These are phyloP conservation scores for Morpho achilles DNA, from an alignment of 2,888 invertebrate genomes.

Conservation along the genomic window DNA sequence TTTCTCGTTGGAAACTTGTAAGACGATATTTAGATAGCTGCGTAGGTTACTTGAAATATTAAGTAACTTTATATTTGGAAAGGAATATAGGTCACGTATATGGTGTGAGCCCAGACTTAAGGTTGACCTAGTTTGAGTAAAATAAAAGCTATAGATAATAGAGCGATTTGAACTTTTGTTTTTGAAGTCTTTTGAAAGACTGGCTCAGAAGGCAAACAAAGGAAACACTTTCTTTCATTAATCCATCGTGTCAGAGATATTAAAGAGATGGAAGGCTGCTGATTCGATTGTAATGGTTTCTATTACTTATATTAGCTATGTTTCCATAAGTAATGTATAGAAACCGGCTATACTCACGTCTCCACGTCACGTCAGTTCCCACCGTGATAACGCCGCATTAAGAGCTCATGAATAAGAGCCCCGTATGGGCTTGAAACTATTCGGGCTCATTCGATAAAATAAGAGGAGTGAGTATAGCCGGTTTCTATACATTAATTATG, in stretches of 20 bases:
- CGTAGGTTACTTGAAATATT: slow-evolving; percentile 16
- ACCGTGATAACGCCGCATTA: too few relatives aligned
- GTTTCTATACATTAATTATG: too few relatives aligned
- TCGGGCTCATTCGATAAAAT: too few relatives aligned
- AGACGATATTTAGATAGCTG: slow-evolving; percentile 13
- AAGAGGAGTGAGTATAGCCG: too few relatives aligned
- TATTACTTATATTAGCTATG: background rate
- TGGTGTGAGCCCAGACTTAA: slow-evolving; percentile 19
- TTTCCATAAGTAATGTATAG: too few relatives aligned
- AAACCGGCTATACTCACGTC: too few relatives aligned
- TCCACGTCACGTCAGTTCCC: too few relatives aligned
- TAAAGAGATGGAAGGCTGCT: background rate
- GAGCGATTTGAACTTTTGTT: slow-evolving; percentile 20
- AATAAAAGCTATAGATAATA: slow-evolving; percentile 23
- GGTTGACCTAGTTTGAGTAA: slow-evolving; percentile 25
- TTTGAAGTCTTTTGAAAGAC: slow-evolving; percentile 15
- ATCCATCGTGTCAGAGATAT: slow-evolving; percentile 1
- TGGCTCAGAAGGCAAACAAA: slow-evolving; percentile 1
- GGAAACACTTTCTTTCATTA: slow-evolving; percentile 7
- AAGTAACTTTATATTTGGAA: slow-evolving; percentile 24
- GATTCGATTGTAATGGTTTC: background rate
- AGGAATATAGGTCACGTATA: slow-evolving; percentile 23
- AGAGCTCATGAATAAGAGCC: too few relatives aligned
- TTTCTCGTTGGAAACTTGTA: slow-evolving; percentile 10
- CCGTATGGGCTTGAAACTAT: too few relatives aligned